phyloP scores from a whole-genome alignment of 2,113 vertebrate species.

The Forbesichthys papilliferus region DNA sequence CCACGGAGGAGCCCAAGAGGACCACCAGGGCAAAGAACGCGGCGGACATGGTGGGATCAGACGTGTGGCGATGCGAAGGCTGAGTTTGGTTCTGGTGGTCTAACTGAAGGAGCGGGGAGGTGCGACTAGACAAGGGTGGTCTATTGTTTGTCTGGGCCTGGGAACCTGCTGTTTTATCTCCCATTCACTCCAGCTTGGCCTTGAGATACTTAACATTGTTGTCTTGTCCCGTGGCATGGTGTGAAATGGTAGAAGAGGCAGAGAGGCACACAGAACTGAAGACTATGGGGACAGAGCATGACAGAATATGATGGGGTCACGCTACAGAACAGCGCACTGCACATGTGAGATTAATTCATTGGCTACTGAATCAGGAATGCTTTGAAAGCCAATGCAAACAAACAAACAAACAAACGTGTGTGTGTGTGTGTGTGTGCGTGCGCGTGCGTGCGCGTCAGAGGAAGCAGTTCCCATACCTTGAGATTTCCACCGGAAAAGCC shows the following conservation, averaged over 20 bases:
- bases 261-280: slow-evolving; percentile 10
- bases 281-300: background rate
- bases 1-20: slow-evolving; percentile 56
- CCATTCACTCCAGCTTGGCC: slow-evolving; percentile 58
- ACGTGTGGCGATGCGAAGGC: background rate
- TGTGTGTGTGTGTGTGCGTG: background rate
- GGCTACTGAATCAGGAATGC: background rate
- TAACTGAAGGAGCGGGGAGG: slow-evolving; percentile 30
- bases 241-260: slow-evolving; percentile 56
- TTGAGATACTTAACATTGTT: slow-evolving; percentile 80
- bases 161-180: slow-evolving; percentile 78
- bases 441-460: background rate
- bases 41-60: slow-evolving; percentile 50
- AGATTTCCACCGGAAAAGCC: no score
- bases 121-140: slow-evolving; percentile 30
- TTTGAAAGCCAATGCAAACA: background rate
- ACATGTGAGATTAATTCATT: background rate
- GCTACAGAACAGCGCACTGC: background rate
- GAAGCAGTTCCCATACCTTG: no score
- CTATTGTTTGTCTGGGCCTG: slow-evolving; percentile 66
- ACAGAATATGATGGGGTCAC: background rate
- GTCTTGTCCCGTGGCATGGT: slow-evolving; percentile 57
- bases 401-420: no score
- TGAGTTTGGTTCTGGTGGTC: slow-evolving; percentile 4
- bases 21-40: slow-evolving; percentile 19